Evolutionary conservation across 2,888 invertebrate genomes (phyloP).

Genomic region (Eupithecia centaureata): DNA sequence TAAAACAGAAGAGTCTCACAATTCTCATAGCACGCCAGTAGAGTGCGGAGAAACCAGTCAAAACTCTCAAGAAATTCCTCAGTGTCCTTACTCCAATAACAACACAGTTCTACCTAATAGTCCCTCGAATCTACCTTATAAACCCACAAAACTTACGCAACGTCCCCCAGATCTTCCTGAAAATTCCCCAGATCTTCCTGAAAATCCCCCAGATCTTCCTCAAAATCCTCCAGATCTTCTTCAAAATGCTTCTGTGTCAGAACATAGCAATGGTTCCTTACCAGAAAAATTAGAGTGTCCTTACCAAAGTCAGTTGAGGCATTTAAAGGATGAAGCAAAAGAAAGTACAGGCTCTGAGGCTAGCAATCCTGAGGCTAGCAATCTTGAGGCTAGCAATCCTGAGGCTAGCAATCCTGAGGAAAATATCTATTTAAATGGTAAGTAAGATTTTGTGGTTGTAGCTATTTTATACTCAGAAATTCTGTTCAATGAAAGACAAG

Average conservation of each 20-base stretch:
- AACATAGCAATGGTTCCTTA: not conserved
- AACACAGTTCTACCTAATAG: not conserved
- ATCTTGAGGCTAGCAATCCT: too few species aligned
- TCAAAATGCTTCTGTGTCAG: not conserved
- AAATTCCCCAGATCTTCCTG: too few species aligned
- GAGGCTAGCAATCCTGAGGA: too few species aligned
- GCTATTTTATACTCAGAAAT: too few species aligned
- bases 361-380: not conserved
- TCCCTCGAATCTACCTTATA: not conserved
- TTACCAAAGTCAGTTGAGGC: not conserved
- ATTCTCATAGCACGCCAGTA: not conserved
- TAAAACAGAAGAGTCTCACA: not conserved
- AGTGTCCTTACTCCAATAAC: not conserved
- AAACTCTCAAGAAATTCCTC: not conserved
- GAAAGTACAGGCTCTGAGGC: not conserved
- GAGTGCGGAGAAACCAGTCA: conserved; percentile 4
- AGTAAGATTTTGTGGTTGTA: too few species aligned
- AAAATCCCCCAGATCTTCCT: not conserved
- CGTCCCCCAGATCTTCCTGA: not conserved
- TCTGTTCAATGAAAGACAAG: too few species aligned
- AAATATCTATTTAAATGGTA: too few species aligned
- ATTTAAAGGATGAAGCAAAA: not conserved
- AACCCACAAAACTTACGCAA: not conserved
- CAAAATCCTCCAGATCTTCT: not conserved
- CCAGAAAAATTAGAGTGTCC: not conserved